Evolutionary conservation across 2,888 invertebrate species (phyloP).

Genomic region (Meloe dianella): DNA sequence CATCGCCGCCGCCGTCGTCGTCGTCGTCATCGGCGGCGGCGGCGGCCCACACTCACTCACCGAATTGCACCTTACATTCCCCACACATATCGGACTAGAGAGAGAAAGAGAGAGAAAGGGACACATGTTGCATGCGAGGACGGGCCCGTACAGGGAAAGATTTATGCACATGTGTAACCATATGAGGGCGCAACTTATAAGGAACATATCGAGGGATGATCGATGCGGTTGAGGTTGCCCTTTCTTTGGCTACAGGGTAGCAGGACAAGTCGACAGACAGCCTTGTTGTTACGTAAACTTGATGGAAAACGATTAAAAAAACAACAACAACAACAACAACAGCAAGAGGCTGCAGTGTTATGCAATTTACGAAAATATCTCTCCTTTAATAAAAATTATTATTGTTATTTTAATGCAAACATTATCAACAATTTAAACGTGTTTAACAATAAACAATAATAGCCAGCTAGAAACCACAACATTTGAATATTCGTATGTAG

Average conservation of each 20-base stretch:
- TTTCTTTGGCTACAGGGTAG: too few species aligned
- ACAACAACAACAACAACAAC: too few species aligned
- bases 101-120: constrained; percentile 18
- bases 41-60: constrained; percentile 11
- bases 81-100: neutral
- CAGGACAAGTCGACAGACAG: too few species aligned
- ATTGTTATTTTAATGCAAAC: neutral
- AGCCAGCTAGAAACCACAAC: neutral
- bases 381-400: too few species aligned
- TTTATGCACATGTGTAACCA: constrained; percentile 19
- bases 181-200: neutral
- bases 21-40: constrained; percentile 5
- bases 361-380: neutral
- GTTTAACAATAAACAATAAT: neutral
- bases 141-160: constrained; percentile 17
- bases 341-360: neutral
- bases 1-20: constrained; percentile 1
- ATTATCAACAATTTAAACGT: neutral
- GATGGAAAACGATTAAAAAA: too few species aligned
- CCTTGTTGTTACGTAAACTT: too few species aligned
- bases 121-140: constrained; percentile 29
- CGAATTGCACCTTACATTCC: constrained; percentile 25
- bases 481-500: neutral
- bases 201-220: neutral
- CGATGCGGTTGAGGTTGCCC: too few species aligned